These are phyloP conservation scores for Xyrauchen texanus DNA, from an alignment of 2,113 vertebrate genomes.

Conservation along the genomic window DNA sequence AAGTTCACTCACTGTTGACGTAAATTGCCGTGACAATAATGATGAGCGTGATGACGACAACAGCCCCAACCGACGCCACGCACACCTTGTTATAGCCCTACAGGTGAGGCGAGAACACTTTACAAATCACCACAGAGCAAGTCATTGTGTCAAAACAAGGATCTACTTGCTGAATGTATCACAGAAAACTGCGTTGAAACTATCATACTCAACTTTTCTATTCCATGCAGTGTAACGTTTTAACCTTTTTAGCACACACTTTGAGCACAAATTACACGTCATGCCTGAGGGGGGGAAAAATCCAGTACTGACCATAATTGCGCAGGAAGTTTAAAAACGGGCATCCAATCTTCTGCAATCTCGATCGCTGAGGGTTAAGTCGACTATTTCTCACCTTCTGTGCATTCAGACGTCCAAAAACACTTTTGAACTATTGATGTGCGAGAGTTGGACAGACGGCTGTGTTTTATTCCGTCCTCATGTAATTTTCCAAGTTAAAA, in stretches of 20 bases:
- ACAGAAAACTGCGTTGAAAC: background rate
- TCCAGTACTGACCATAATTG: slow-evolving; percentile 71
- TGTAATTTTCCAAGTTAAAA: slow-evolving; percentile 38
- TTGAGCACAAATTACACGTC: background rate
- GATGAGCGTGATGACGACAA: slow-evolving; percentile 73
- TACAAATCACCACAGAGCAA: slow-evolving; percentile 44
- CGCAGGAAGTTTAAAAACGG: slow-evolving; percentile 14
- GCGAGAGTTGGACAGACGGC: background rate
- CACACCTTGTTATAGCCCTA: slow-evolving; percentile 72
- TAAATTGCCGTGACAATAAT: slow-evolving; percentile 69
- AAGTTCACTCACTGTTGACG: slow-evolving; percentile 71
- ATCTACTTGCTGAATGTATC: background rate
- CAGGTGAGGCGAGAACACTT: slow-evolving; percentile 24
- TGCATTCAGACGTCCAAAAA: slow-evolving; percentile 1
- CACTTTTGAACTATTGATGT: background rate
- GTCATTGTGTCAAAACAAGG: background rate
- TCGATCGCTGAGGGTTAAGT: slow-evolving; percentile 47
- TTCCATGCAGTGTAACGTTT: background rate
- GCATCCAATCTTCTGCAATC: slow-evolving; percentile 45
- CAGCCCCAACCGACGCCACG: slow-evolving; percentile 63
- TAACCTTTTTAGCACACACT: background rate
- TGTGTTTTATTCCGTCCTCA: slow-evolving; percentile 1
- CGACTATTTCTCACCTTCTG: background rate
- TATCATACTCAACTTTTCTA: background rate
- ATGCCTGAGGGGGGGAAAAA: background rate